Percentiles rank a stretch among this genome's conserved stretches.
These are phyloP conservation scores for Sycophila texana DNA, from an alignment of 2,888 invertebrate species.

Conservation along the genomic window DNA sequence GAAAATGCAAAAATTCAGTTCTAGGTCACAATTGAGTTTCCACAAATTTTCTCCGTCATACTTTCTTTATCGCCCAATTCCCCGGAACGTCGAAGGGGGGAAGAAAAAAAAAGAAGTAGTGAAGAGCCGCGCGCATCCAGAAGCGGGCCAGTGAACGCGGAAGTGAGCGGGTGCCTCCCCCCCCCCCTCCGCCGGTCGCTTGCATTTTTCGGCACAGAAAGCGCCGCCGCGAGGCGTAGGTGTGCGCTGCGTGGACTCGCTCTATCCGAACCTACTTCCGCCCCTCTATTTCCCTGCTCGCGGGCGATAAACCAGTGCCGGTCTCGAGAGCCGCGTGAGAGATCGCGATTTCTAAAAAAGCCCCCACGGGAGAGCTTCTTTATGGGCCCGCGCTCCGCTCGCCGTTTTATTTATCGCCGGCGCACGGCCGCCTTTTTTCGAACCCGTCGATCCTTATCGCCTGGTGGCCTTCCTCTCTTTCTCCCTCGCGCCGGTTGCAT, in stretches of 20 bases:
- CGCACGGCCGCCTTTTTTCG: slow-evolving; percentile 7
- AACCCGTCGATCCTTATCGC: background rate
- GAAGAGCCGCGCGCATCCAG: slow-evolving; percentile 12
- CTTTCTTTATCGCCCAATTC: slow-evolving; percentile 2
- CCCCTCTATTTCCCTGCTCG: background rate
- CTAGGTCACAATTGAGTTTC: too few species aligned
- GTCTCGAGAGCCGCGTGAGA: slow-evolving; percentile 6
- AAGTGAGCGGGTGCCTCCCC: slow-evolving; percentile 41
- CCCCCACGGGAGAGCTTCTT: slow-evolving; percentile 47
- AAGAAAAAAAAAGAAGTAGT: background rate
- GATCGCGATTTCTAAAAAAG: slow-evolving; percentile 34
- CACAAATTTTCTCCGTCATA: slow-evolving; percentile 11
- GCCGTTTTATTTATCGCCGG: slow-evolving; percentile 34
- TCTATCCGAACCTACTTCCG: slow-evolving; percentile 17
- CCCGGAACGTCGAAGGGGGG: background rate
- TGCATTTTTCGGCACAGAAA: slow-evolving; percentile 53
- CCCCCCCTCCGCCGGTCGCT: background rate
- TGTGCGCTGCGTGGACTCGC: slow-evolving; percentile 21
- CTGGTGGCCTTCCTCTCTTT: background rate
- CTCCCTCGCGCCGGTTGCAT: background rate
- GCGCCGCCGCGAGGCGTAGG: slow-evolving; percentile 47
- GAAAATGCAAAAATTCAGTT: too few species aligned
- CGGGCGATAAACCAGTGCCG: slow-evolving; percentile 26
- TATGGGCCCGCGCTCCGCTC: slow-evolving; percentile 20
- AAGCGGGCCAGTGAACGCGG: slow-evolving; percentile 32